Evolutionary conservation across 2,113 vertebrate genomes (phyloP), one percentile per base, ranked within the genome.

Genomic region (Corvus hawaiiensis): DNA sequence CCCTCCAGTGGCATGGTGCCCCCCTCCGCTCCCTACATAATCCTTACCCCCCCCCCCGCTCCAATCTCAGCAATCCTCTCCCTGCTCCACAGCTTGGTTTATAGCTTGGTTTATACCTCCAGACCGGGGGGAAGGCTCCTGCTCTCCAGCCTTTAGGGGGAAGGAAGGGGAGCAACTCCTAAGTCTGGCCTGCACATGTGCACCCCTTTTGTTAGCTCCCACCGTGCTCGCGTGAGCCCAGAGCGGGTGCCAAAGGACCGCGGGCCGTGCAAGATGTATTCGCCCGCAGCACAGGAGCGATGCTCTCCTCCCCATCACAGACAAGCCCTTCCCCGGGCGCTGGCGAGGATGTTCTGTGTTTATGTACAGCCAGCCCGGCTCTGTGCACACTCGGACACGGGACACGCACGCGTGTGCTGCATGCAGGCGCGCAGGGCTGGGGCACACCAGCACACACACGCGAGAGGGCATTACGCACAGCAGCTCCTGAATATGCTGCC

Each of bases 381-480:
- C 26, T 3, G 18, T 43, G 48, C 86, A 43, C 62, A 13, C 21
- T 46, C 41, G 39, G 43, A 27, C 56, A 8, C 4, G 33, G 46
- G 24, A 18, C 33, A 32, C 32, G 13, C 66, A 33, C 28, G 21
- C 3, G 3, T 44, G 69, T 73, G 74, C 93, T 74, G 1, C 88
- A 72, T 19, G 54, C 21, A 59, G 21, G 71, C 39, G 32, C 17
- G 37, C 89, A 49, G 74, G 84, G 64, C 49, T 51, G 55, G 48
- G 77, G 58, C 87, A 48, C 75, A 39, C 51, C 54, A 62, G 64
- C 89, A 19, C 48, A 48, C 23, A 32, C 23, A 21, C 10, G 39
- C 28, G 5, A 78, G 61, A 90, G 52, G 80, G 67, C 91, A 95
- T 93, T 74, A 90, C n/a, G 22, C 78, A 72, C 88, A 91, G 93